Conservation (phyloP, 2,797 vertebrate genomes). For the Argentina silus region DNA sequence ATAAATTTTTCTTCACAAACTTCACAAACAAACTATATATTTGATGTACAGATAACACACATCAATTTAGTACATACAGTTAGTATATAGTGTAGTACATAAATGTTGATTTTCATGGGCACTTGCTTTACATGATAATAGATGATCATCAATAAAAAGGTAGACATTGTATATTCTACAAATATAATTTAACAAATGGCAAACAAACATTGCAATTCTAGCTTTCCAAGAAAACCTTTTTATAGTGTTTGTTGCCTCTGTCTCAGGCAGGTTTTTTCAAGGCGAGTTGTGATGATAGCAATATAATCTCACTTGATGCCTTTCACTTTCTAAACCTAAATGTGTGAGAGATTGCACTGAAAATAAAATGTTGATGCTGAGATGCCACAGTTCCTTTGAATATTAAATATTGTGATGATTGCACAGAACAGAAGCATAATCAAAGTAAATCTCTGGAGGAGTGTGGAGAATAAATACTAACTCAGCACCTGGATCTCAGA, state of each 20-base stretch:
- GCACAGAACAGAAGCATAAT: not conserved
- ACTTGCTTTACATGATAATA: not conserved
- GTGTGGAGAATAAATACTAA: constrained; percentile 4
- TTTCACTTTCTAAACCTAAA: not conserved
- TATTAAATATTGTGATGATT: constrained; percentile 17
- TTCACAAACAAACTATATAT: not conserved
- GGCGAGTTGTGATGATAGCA: not conserved
- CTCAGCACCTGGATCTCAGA: not conserved
- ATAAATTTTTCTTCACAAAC: not conserved
- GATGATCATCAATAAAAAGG: not conserved
- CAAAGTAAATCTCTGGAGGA: not conserved
- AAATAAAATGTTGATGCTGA: not conserved
- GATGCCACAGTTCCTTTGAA: constrained; percentile 3
- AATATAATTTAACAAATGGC: not conserved
- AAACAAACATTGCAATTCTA: not conserved
- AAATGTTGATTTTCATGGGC: too few relatives aligned
- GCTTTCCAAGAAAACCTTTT: not conserved
- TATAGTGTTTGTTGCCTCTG: not conserved
- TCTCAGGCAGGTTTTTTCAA: not conserved
- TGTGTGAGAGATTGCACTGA: not conserved
- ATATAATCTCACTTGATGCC: not conserved
- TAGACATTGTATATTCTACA: not conserved
- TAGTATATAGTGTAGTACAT: too few relatives aligned
- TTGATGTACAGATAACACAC: not conserved
- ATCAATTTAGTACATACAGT: not conserved